A percentile compares a stretch with the other conserved stretches of the same genome.
Evolutionary conservation across 2,797 vertebrate species (phyloP).

Genomic region (Eulemur mongoz): DNA sequence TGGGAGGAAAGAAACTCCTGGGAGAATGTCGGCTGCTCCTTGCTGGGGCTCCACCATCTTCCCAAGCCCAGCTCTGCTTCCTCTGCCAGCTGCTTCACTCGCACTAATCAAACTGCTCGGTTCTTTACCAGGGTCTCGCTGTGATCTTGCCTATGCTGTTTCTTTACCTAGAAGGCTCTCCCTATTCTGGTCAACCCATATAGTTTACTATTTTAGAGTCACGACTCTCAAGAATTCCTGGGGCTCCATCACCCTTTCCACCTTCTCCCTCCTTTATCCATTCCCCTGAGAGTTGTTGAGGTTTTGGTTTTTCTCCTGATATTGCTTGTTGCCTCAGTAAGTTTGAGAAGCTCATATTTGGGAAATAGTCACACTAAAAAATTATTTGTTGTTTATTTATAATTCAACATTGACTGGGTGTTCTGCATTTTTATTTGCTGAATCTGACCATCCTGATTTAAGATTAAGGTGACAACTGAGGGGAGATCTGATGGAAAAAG

Average conservation of each 20-base stretch:
- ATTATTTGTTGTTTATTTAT: background rate
- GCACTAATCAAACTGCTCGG: background rate
- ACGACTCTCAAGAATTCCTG: background rate
- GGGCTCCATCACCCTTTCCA: background rate
- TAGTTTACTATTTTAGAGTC: background rate
- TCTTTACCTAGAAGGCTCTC: background rate
- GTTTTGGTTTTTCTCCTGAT: background rate
- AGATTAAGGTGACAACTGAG: background rate
- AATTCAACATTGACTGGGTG: background rate
- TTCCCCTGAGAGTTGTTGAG: background rate
- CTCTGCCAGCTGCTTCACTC: background rate
- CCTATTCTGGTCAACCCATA: background rate
- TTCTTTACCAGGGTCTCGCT: background rate
- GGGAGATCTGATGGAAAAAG: background rate
- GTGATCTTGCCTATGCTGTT: background rate
- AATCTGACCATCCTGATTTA: background rate
- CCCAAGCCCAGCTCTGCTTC: background rate
- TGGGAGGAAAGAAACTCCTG: background rate
- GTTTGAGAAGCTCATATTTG: background rate
- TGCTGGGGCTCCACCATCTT: background rate
- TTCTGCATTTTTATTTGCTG: constrained; percentile 18
- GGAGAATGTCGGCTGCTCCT: background rate
- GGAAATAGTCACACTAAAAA: background rate
- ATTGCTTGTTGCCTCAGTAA: background rate
- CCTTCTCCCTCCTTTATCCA: background rate